Percentiles rank a stretch among this genome's conserved stretches.
Conservation (phyloP, 2,888 invertebrate genomes). For the Lasioglossum lativentre region DNA sequence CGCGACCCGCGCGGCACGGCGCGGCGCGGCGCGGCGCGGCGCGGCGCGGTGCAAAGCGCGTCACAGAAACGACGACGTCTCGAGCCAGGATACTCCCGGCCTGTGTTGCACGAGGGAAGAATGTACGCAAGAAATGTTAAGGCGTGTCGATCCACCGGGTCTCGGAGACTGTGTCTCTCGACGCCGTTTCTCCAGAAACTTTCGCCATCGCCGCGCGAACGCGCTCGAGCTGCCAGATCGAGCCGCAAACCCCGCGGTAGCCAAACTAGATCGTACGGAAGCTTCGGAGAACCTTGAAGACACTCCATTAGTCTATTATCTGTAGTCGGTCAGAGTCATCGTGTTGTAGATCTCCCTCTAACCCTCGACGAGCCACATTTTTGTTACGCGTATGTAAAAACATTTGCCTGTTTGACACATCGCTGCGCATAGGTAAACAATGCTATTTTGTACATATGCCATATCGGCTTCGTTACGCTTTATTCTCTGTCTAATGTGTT, state of each 20-base stretch:
- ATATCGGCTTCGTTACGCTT: too few species aligned
- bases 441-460: neutral
- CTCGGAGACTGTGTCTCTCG: slow-evolving; percentile 30
- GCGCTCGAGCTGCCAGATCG: slow-evolving; percentile 10
- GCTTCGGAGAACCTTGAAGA: neutral
- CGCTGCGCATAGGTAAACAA: too few species aligned
- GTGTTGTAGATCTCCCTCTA: neutral
- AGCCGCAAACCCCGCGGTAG: neutral
- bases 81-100: slow-evolving; percentile 27
- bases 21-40: slow-evolving; percentile 28
- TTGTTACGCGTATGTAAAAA: too few species aligned
- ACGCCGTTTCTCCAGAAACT: slow-evolving; percentile 62
- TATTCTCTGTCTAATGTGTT: too few species aligned
- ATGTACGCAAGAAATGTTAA: slow-evolving; percentile 66
- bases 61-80: slow-evolving; percentile 19
- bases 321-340: neutral
- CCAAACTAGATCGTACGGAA: neutral
- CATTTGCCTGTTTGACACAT: too few species aligned
- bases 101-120: slow-evolving; percentile 63
- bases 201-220: slow-evolving; percentile 50
- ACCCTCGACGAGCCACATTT: too few species aligned
- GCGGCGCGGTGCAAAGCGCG: slow-evolving; percentile 27
- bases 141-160: slow-evolving; percentile 60
- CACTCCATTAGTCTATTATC: neutral
- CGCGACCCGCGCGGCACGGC: slow-evolving; percentile 37